Conservation (phyloP, 1,140 invertebrate species). For the Nephila pilipes region DNA sequence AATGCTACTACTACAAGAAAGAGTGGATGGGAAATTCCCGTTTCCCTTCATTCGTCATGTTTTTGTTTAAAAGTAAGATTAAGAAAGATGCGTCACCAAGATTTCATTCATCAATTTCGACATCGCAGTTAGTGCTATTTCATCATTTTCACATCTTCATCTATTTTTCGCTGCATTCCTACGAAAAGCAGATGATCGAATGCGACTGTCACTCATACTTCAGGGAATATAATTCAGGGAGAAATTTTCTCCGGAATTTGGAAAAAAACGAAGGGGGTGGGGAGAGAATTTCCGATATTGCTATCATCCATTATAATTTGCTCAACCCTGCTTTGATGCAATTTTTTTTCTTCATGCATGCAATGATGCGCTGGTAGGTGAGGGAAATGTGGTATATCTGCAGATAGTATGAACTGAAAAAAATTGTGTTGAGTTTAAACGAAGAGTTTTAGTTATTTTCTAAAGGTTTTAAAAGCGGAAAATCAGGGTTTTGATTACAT, state of each 20-base stretch:
- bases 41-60: constrained; percentile 56
- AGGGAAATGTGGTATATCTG: no score
- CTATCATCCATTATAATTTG: constrained; percentile 54
- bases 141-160: constrained; percentile 74
- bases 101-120: constrained; percentile 56
- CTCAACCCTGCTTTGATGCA: neutral
- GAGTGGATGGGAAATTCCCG: neutral
- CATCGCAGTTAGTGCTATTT: constrained; percentile 67
- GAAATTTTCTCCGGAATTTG: neutral
- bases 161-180: constrained; percentile 30
- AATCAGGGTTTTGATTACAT: no score
- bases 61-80: constrained; percentile 60
- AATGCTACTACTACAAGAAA: neutral
- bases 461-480: no score
- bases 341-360: neutral
- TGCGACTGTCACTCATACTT: constrained; percentile 49
- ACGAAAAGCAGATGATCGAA: constrained; percentile 29
- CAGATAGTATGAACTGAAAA: no score
- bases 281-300: neutral
- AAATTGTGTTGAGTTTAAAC: no score
- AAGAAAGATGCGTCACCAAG: constrained; percentile 38
- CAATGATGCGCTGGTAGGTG: neutral
- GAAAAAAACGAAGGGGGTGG: neutral
- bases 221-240: constrained; percentile 28
- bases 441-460: no score